Base-by-base conservation (phyloP, 1,140 invertebrate species). In the Drosophila nigromelanica region DNA sequence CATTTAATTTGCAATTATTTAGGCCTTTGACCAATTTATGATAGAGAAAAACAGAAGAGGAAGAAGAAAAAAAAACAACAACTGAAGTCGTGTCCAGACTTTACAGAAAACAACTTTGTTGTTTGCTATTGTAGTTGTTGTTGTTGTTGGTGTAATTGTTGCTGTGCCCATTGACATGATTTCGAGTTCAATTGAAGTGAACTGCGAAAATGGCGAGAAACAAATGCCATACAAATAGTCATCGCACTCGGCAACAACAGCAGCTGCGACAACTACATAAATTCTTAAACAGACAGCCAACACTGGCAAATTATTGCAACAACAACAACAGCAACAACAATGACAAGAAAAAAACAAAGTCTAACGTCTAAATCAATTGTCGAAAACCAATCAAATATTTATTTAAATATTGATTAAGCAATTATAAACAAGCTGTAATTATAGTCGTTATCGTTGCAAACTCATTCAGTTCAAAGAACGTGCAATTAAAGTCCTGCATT, bases 1-100 rank as follows among this genome's bases (percentile, higher is more conserved):
- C 70, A 74, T 59, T 78, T 78, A 68, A 81, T 68, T 78, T 66
- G 79, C 80, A 82, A 82, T 83, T 82, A 83, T 82, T 82, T 58
- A 82, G 80, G 80, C 80, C 79, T 83, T 83, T 82, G 79, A 75
- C 80, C 79, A 83, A 71, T 78, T 82, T 76, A 82, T 75, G 64
- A 75, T 68, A 76, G 71, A 78, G 35, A 62, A 52, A 63, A 54
- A 39, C 43, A 33, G 45, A 43, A 55, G 37, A 12, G 18, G 8
- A 47, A 37, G 11, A 12, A 37, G 21, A 43, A 52, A 30, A 62
- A 52, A 24, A 24, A 2, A 24, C 21, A 24, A 24, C 21, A 24
- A 30, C 18, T 60, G 12, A 61, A 64, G 63, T 73, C 63, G 70
- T 73, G 63, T 68, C 63, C 42, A 55, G 59, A 70, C 59, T 70